Percentiles rank a stretch among this genome's conserved stretches.
Evolutionary conservation across 2,113 vertebrate species (phyloP).

Genomic region (Tonatia bakeri): DNA sequence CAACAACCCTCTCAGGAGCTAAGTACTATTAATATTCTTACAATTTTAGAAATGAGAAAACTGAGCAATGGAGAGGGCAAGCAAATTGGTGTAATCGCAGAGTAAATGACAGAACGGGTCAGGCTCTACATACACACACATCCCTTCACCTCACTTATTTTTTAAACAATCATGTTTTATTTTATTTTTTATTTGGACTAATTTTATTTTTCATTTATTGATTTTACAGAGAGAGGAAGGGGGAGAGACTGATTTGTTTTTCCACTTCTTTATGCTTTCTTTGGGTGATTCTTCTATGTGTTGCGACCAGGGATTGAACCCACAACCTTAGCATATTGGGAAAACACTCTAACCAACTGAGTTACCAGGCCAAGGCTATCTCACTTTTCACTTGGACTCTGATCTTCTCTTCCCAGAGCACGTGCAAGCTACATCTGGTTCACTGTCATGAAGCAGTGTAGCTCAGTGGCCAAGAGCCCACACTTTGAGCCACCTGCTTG

Average conservation of each 20-base stretch:
- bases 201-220: too few relatives aligned
- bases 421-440: background rate
- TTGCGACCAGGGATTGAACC: too few relatives aligned
- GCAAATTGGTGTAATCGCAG: background rate
- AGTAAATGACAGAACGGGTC: background rate
- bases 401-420: background rate
- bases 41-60: background rate
- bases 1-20: background rate
- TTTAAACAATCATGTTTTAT: too few relatives aligned
- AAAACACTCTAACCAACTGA: too few relatives aligned
- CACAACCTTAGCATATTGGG: too few relatives aligned
- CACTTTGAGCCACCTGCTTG: background rate
- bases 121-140: background rate
- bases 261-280: too few relatives aligned
- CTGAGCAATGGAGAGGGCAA: background rate
- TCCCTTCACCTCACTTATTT: background rate
- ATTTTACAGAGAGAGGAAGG: too few relatives aligned
- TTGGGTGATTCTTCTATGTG: too few relatives aligned
- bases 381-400: background rate
- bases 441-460: accelerated
- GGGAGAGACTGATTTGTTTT: too few relatives aligned
- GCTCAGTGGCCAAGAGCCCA: background rate
- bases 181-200: too few relatives aligned
- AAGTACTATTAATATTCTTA: background rate
- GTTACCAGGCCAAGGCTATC: background rate